Evolutionary conservation across 2,888 invertebrate species (phyloP).

Genomic region (Incurvaria masculella): DNA sequence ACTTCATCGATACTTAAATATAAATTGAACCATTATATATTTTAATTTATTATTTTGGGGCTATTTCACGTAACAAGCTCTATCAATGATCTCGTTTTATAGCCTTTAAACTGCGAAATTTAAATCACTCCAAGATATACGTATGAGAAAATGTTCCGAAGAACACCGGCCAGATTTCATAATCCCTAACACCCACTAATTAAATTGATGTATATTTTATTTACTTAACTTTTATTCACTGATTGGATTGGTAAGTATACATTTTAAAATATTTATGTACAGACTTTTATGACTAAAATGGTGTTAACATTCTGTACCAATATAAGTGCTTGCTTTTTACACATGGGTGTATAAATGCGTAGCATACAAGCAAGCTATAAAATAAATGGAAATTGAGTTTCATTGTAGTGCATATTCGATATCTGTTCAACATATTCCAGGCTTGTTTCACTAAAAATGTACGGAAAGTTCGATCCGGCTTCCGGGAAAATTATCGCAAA

Average conservation of each 20-base stretch:
- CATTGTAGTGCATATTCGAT: neutral
- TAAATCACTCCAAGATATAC: neutral
- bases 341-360: too few relatives aligned
- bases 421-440: neutral
- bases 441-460: neutral
- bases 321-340: too few relatives aligned
- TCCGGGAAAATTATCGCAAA: neutral
- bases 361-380: too few relatives aligned
- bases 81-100: neutral
- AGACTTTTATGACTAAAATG: too few relatives aligned
- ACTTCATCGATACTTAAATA: neutral
- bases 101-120: neutral
- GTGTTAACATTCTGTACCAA: too few relatives aligned
- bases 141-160: too few relatives aligned
- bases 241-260: too few relatives aligned
- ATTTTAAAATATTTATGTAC: too few relatives aligned
- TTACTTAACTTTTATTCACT: too few relatives aligned
- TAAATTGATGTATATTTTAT: too few relatives aligned
- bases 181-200: too few relatives aligned
- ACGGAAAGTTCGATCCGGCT: neutral
- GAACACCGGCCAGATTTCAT: too few relatives aligned
- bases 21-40: neutral
- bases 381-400: neutral
- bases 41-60: neutral
- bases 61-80: neutral